Evolutionary conservation across 2,797 vertebrate species (phyloP), one percentile per base, ranked within the genome.

Genomic region (Graptemys geographica): DNA sequence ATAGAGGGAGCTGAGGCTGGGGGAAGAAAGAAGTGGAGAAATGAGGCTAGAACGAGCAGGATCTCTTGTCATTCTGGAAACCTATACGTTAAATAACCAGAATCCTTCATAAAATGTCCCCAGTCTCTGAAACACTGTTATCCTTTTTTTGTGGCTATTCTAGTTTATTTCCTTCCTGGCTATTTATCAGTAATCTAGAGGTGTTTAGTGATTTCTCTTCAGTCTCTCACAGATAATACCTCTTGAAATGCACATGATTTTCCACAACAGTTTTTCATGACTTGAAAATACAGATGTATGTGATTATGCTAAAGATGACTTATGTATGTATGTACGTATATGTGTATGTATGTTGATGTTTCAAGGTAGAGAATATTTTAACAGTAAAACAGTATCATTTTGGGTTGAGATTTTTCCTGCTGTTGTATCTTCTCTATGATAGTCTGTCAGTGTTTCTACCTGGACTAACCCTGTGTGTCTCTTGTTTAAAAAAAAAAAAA

Each of bases 71-170:
- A 23, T 41, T 94, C 37, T 86, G 19, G 21, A 8, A 90, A 37
- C 27, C 5, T 86, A 33, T 87, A 87, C 44, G 79, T 90, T 88
- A 83, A 85, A 85, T 90, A 93, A 92, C 79, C 25, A 81, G 56
- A 44, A 88, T 76, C 87, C 56, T 87, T 96, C 92, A 53, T 85
- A 85, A 62, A 27, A n/a, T 88, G 57, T 78, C 7, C 76, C 16
- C 25, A 11, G 31, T 91, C 93, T 91, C 55, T 94, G 86, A 88
- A 83, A 69, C 7, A 4, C 31, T 79, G 18, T 52, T 51, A 10
- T 79, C 33, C 13, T n/a, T 52, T 13, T 11, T 31, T 3, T 52
- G 21, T 47, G 89, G 27, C 33, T 90, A 28, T 56, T 52, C 80
- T 55, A 33, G 41, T 87, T 89, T 84, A 92, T 52, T 23, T 87